Evolutionary conservation across 1,140 invertebrate genomes (phyloP), one percentile per base, ranked within the genome.

Genomic region (Aphelenchoides avenae): DNA sequence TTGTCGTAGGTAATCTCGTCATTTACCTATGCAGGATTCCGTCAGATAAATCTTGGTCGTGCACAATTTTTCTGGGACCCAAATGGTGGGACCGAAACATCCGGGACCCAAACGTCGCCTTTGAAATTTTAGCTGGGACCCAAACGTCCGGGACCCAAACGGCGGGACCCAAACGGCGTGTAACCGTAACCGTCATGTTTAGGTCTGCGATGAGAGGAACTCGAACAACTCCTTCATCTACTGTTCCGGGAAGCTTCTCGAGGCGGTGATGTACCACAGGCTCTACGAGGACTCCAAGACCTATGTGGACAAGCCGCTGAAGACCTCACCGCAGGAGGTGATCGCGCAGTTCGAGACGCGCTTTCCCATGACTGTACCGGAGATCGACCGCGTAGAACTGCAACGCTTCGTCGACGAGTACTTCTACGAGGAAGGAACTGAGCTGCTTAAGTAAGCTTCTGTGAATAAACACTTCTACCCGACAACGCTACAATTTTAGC

Each of bases 191-290:
- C n/a, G n/a, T n/a, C n/a, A n/a, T 39, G 36, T 68, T 22, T 39
- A 63, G 26, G 44, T 41, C 18, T 66, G 64, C 24, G 46, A 62
- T 51, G 42, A 49, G 29, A 54, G 52, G 26, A 51, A 61, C 22
- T 37, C 49, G 27, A 39, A 48, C 18, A 66, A 66, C 34, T 49
- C 20, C 7, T 52, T 52, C 42, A 66, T 66, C 29, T 66, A 66
- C 42, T 66, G 64, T 51, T 29, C 18, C 6, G 64, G 64, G 20
- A 44, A 36, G 11, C 18, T 66, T 24, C 34, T 66, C 27, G 64
- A 66, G 34, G n/a, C n/a, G n/a, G 83, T 86, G 85, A 69, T 81
- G 88, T 56, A 52, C n/a, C 53, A 56, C 30, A 31, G 55, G 55
- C 41, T 56, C 29, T 48, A 48, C 53, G 24, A 61, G 39, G 64